phyloP scores from a whole-genome alignment of 2,888 invertebrate genomes.

The Synergus gifuensis region DNA sequence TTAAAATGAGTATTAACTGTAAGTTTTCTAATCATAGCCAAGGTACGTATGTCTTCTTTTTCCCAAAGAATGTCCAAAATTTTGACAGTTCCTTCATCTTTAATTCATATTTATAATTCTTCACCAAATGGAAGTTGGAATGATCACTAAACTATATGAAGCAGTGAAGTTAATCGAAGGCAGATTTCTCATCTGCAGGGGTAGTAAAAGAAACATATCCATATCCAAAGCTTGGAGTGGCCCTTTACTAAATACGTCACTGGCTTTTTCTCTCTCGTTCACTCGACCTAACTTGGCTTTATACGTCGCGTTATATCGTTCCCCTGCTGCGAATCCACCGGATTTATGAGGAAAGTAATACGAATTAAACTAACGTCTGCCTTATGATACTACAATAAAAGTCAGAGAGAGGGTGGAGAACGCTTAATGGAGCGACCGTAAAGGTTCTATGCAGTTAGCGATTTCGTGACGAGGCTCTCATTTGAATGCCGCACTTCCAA shows the following conservation, averaged over 20 bases:
- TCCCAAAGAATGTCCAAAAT: neutral
- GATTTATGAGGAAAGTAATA: conserved; percentile 73
- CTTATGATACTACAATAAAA: conserved; percentile 62
- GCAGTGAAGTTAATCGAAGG: conserved; percentile 4
- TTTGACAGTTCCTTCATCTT: neutral
- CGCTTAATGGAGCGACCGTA: conserved; percentile 22
- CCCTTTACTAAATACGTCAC: conserved; percentile 16
- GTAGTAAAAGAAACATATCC: conserved; percentile 4
- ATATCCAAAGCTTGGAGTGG: neutral
- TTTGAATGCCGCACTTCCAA: conserved; percentile 13
- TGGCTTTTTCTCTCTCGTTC: conserved; percentile 44
- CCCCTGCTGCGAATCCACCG: conserved; percentile 64
- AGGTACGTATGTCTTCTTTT: no score
- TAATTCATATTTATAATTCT: neutral
- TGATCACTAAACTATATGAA: neutral
- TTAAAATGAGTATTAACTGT: no score
- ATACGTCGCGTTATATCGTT: conserved; percentile 64
- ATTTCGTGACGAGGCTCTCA: conserved; percentile 23
- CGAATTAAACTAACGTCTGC: conserved; percentile 73
- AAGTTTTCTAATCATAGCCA: no score
- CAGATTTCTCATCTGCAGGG: neutral
- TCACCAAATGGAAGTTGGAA: neutral
- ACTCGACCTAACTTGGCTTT: conserved; percentile 59
- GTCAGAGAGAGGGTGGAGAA: conserved; percentile 54
- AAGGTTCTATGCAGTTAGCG: conserved; percentile 43